Evolutionary conservation across 37 sponge, comb jelly and placozoan genomes (phyloP).

Genomic region (Chondrosia reniformis): DNA sequence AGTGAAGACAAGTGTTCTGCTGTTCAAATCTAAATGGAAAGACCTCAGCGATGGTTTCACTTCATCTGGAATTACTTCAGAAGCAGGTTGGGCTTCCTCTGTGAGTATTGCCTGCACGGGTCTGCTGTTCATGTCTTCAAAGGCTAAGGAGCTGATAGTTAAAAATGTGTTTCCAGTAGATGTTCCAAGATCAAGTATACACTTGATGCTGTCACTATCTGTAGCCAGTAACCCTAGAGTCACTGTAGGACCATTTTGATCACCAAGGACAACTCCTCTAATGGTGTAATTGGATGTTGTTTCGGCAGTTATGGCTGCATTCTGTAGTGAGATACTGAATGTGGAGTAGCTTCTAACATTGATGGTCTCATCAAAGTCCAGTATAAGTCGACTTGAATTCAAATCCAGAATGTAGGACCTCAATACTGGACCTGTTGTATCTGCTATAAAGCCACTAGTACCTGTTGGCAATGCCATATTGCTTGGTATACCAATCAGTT

Average conservation of each 20-base stretch:
- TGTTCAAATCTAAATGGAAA: conserved; percentile 67
- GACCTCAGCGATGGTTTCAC: conserved; percentile 39
- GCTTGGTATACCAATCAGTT: conserved; percentile 26
- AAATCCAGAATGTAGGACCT: conserved; percentile 54
- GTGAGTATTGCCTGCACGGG: conserved; percentile 18
- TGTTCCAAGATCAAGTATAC: conserved; percentile 42
- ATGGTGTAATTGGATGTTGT: conserved; percentile 44
- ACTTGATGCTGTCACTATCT: conserved; percentile 76
- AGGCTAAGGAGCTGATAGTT: conserved; percentile 24
- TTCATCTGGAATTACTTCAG: conserved; percentile 28
- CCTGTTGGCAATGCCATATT: conserved; percentile 18
- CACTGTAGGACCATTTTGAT: conserved; percentile 36
- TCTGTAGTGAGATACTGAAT: conserved; percentile 48
- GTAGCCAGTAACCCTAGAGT: conserved; percentile 43
- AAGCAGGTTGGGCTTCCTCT: conserved; percentile 30
- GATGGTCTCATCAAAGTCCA: conserved; percentile 80
- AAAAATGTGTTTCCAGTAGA: conserved; percentile 45
- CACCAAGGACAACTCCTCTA: conserved; percentile 54
- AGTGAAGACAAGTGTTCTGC: conserved; percentile 50
- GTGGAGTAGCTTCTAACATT: conserved; percentile 42
- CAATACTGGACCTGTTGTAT: conserved; percentile 53
- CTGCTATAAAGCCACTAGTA: conserved; percentile 17
- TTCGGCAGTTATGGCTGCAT: conserved; percentile 3
- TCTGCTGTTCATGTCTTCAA: conserved; percentile 70
- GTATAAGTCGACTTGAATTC: conserved; percentile 57